These are phyloP conservation scores for Arion vulgaris DNA, from an alignment of 1,140 invertebrate species.

Conservation along the genomic window DNA sequence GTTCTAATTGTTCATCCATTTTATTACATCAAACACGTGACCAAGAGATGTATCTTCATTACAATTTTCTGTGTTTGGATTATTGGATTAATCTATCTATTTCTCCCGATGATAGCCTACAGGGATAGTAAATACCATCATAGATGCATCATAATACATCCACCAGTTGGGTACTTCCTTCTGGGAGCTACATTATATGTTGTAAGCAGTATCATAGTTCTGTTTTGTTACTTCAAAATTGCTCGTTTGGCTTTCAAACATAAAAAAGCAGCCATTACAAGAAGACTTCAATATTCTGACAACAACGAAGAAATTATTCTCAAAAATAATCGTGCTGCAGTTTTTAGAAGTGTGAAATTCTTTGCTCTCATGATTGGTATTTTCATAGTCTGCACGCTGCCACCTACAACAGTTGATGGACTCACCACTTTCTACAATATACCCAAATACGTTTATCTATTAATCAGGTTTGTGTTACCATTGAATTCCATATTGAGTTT, in stretches of 20 bases:
- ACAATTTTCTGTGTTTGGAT: too few species aligned
- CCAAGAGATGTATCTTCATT: too few species aligned
- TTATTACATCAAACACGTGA: too few species aligned
- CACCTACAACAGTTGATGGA: neutral
- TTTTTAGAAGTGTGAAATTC: neutral
- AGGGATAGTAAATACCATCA: neutral
- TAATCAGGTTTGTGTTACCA: neutral
- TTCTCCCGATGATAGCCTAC: neutral
- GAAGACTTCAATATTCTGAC: neutral
- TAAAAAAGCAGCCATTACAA: neutral
- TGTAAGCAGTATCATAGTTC: neutral
- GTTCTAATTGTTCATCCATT: too few species aligned
- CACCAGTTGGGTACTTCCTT: neutral
- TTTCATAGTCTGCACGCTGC: neutral
- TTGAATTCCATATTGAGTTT: neutral
- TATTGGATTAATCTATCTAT: neutral
- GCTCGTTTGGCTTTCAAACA: neutral
- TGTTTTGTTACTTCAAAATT: neutral
- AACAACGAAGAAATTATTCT: neutral
- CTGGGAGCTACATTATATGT: neutral
- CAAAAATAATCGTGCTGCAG: neutral
- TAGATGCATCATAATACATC: neutral
- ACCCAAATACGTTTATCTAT: neutral
- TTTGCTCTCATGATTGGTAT: slow-evolving; percentile 10
- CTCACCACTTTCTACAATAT: neutral